Conservation (phyloP, 1,140 invertebrate species). For the Hypsibius dujardini region DNA sequence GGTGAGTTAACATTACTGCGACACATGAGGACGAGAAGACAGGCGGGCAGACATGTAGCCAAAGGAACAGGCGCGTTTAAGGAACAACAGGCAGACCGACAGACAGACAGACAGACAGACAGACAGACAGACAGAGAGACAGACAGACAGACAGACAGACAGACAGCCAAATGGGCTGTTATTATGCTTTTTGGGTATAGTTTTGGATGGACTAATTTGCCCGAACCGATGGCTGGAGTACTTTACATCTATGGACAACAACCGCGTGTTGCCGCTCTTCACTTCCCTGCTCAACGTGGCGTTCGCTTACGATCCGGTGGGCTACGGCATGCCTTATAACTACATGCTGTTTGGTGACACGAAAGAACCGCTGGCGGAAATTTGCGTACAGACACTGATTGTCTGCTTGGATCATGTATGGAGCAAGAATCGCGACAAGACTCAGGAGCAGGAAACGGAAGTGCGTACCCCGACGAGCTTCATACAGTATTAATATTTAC, state of each 20-base stretch:
- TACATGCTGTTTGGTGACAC: conserved; percentile 88
- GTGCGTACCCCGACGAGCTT: background rate
- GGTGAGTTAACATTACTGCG: conserved; percentile 37
- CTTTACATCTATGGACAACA: conserved; percentile 40
- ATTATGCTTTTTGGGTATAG: background rate
- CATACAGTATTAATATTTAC: background rate
- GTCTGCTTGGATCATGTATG: conserved; percentile 75
- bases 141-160: too few relatives aligned
- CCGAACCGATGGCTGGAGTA: conserved; percentile 39
- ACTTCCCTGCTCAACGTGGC: conserved; percentile 92
- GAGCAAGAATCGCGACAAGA: background rate
- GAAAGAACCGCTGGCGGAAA: conserved; percentile 81
- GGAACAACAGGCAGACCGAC: too few relatives aligned
- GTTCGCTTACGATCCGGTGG: conserved; percentile 91
- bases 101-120: too few relatives aligned
- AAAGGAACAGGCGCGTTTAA: too few relatives aligned
- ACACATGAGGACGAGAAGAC: background rate
- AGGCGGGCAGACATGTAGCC: too few relatives aligned
- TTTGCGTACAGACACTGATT: conserved; percentile 83
- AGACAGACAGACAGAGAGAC: too few relatives aligned
- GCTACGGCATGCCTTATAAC: conserved; percentile 90
- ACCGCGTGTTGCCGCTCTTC: conserved; percentile 87
- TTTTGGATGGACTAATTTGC: conserved; percentile 26
- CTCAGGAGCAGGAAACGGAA: conserved; percentile 9
- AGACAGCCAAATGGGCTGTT: too few relatives aligned